phyloP scores from a whole-genome alignment of 1,140 invertebrate species.

The Vanessa tameamea region DNA sequence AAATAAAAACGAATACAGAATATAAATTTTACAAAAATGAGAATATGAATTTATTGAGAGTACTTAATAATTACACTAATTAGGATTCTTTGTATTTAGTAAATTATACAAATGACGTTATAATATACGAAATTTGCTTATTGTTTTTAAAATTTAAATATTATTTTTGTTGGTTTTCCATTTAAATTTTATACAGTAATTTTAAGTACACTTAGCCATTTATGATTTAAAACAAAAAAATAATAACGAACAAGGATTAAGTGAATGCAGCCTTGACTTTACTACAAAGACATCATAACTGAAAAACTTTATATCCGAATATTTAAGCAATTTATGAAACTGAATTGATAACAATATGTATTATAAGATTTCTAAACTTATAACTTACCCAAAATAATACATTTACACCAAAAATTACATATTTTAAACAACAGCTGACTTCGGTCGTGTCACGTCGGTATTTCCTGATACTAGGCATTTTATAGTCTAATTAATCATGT shows the following conservation, averaged over 20 bases:
- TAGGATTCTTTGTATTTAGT: too few species aligned
- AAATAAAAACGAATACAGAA: too few species aligned
- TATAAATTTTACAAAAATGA: too few species aligned
- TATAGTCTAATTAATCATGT: slow-evolving; percentile 44
- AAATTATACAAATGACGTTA: too few species aligned
- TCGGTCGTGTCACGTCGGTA: slow-evolving; percentile 93
- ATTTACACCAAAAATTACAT: slow-evolving; percentile 98
- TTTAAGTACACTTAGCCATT: too few species aligned
- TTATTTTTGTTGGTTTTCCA: too few species aligned
- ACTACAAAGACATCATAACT: slow-evolving; percentile 10
- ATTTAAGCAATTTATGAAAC: not conserved
- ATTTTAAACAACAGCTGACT: slow-evolving; percentile 98
- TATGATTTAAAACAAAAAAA: too few species aligned
- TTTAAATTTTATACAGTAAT: too few species aligned
- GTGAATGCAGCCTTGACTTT: slow-evolving; percentile 39
- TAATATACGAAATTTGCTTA: too few species aligned
- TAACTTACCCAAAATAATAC: slow-evolving; percentile 96
- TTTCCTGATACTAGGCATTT: slow-evolving; percentile 84
- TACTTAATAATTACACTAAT: too few species aligned
- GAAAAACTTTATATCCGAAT: slow-evolving; percentile 9
- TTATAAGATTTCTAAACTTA: not conserved
- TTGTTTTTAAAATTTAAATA: too few species aligned
- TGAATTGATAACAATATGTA: not conserved
- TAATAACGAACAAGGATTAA: not conserved
- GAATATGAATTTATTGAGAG: too few species aligned